These are phyloP conservation scores for Triplophysa bombifrons DNA, from an alignment of 2,797 vertebrate species.

Conservation along the genomic window DNA sequence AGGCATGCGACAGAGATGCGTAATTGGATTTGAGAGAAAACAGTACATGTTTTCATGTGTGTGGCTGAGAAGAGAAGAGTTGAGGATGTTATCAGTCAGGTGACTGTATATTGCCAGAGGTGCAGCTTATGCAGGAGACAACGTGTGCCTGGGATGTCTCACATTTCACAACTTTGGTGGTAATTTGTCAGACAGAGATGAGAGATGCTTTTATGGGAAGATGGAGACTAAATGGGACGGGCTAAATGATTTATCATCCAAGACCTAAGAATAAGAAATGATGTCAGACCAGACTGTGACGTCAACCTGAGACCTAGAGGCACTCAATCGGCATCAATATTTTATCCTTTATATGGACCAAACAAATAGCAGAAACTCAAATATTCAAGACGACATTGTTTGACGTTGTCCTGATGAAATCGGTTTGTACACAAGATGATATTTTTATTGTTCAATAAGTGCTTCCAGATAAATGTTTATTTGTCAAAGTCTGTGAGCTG, in stretches of 20 bases:
- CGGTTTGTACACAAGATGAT: too few relatives aligned
- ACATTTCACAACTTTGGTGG: conserved; percentile 5
- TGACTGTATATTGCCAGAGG: conserved; percentile 29
- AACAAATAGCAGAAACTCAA: background rate
- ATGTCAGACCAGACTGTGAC: conserved; percentile 46
- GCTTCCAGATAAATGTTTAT: background rate
- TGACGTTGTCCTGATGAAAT: background rate
- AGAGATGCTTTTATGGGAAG: background rate
- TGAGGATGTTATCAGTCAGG: conserved; percentile 27
- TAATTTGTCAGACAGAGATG: background rate
- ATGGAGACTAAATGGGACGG: background rate
- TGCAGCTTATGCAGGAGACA: conserved; percentile 15
- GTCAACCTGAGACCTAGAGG: conserved; percentile 39
- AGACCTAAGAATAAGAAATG: conserved; percentile 55
- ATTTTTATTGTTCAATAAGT: background rate
- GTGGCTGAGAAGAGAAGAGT: conserved; percentile 37
- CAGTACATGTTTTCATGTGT: conserved; percentile 55
- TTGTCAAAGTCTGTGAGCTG: background rate
- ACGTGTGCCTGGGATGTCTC: background rate
- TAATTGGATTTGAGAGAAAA: conserved; percentile 65
- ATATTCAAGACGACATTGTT: background rate
- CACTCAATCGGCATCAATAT: conserved; percentile 37
- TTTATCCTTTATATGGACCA: background rate
- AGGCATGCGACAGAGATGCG: conserved; percentile 46
- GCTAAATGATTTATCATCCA: conserved; percentile 57